Conservation (phyloP, 2,113 vertebrate genomes). For the Heloderma charlesbogerti region DNA sequence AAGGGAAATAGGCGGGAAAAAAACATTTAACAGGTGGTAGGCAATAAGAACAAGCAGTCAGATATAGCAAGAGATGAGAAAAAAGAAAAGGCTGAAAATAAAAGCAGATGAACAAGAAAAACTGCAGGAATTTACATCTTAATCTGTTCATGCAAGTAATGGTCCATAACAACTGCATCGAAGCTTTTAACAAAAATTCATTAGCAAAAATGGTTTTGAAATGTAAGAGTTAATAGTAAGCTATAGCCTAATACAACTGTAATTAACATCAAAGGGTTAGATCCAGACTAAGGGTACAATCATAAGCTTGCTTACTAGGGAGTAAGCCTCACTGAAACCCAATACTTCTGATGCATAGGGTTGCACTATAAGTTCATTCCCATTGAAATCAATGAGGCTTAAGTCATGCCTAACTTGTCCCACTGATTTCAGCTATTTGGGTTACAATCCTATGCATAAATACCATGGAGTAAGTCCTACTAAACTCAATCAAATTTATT, state of each 20-base stretch:
- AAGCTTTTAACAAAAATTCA: constrained; percentile 23
- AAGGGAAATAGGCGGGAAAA: background rate
- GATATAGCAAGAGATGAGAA: background rate
- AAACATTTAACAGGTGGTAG: background rate
- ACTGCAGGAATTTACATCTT: no score
- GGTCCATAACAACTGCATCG: constrained; percentile 31
- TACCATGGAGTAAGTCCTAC: background rate
- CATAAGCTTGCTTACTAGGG: background rate
- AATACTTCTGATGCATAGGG: background rate
- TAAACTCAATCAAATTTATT: background rate
- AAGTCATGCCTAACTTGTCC: background rate
- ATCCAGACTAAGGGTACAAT: background rate
- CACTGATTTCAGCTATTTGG: background rate
- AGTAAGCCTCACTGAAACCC: background rate
- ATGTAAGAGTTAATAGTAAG: background rate
- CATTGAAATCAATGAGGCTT: background rate
- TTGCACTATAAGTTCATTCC: background rate
- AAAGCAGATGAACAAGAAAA: background rate
- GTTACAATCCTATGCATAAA: background rate
- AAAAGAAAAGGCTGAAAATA: background rate
- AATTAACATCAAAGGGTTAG: background rate
- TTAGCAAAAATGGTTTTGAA: background rate
- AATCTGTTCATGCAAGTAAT: background rate
- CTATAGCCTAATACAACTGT: background rate
- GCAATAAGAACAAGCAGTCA: background rate